Evolutionary conservation across 2,797 vertebrate species (phyloP), one percentile per base, ranked within the genome.

Genomic region (Nannoperca australis): DNA sequence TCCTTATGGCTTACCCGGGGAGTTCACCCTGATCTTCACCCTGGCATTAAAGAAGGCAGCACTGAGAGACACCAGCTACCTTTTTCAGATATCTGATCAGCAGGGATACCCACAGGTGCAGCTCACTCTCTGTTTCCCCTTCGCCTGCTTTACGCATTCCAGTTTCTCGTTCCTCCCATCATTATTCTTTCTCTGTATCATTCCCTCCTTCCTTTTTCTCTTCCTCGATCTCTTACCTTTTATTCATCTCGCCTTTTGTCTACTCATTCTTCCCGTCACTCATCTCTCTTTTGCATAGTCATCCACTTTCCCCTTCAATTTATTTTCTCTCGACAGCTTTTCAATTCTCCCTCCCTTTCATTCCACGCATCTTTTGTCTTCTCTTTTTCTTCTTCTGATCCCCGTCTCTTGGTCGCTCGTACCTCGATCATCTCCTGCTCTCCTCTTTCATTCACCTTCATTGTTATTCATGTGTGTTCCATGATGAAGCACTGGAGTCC

Each of bases 51-150:
- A 97, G 94, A 98, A 96, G 81, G 91, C 96, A 62, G 96, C 95
- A 79, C 93, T 95, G 55, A 96, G 93, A 84, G 94, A 96, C 81
- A 97, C 96, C 65, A 91, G 97, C 95, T 96, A 98, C 93, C 95
- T 99, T 66, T 95, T 99, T 83, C 97, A 99, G 93, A 95, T 99
- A 90, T 96, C 96, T 0, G 96, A 99, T 78, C 90, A 80, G n/a
- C 93, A 94, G 17, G 98, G 97, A 70, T 97, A 98, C 89, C 97
- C 98, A 24, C 97, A 99, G 97, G 98, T 99, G 93, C 74, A 6
- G 36, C 74, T 71, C 58, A 0, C 50, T 68, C 34, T 59, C 69
- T 42, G 9, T 63, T 69, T 60, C 70, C 40, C 61, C 60, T 38
- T 55, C 22, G 13, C 24, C 13, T 27, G 17, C 42, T 56, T 17